Evolutionary conservation across 2,797 vertebrate genomes (phyloP).

Genomic region (Mergus octosetaceus): DNA sequence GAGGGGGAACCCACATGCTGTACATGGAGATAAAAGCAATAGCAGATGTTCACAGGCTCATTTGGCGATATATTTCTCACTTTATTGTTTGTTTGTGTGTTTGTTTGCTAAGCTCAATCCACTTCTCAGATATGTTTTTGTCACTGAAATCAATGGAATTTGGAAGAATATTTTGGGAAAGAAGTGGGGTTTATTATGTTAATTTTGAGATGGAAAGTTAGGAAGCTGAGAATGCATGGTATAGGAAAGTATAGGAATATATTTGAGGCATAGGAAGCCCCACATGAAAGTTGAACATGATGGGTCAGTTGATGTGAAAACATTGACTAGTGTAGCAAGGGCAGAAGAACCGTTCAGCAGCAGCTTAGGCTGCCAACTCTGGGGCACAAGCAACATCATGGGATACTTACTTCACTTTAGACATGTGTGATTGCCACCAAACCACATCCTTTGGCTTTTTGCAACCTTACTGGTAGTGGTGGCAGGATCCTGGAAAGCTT

Average conservation of each 20-base stretch:
- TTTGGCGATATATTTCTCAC: background rate
- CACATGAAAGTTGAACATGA: background rate
- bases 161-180: background rate
- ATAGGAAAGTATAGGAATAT: too few species aligned
- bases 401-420: background rate
- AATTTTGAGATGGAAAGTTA: background rate
- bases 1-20: background rate
- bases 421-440: background rate
- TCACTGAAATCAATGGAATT: background rate
- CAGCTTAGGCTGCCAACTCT: background rate
- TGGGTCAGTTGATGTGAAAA: rapidly evolving
- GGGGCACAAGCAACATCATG: background rate
- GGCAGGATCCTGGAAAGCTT: background rate
- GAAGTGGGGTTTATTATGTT: background rate
- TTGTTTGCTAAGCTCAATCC: background rate
- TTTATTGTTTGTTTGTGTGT: background rate
- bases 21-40: background rate
- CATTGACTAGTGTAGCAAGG: background rate
- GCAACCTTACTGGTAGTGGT: background rate
- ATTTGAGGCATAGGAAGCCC: background rate
- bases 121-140: background rate
- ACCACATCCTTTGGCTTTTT: slow-evolving; percentile 22
- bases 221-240: background rate
- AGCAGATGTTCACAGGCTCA: background rate
- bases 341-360: background rate